phyloP scores from a whole-genome alignment of 2,113 vertebrate species.

The Stigmatopora nigra region DNA sequence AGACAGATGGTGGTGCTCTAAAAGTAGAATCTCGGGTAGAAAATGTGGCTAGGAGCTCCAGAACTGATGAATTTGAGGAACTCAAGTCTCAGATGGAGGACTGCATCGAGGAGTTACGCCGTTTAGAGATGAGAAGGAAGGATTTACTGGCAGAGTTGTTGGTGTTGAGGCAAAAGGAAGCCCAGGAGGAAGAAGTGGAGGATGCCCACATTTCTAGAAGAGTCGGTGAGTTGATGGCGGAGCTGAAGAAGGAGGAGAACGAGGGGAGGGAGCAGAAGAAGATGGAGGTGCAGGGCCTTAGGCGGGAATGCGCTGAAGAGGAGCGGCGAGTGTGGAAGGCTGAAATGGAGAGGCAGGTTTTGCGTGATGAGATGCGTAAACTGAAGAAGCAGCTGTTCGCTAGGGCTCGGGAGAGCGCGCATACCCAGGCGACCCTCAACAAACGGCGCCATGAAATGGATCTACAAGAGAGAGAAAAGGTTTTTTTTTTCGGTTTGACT shows the following conservation, averaged over 20 bases:
- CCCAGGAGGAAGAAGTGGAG: slow-evolving; percentile 65
- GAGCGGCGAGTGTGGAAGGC: slow-evolving; percentile 75
- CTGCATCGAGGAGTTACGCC: slow-evolving; percentile 78
- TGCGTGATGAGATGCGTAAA: slow-evolving; percentile 75
- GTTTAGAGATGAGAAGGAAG: slow-evolving; percentile 74
- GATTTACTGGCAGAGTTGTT: slow-evolving; percentile 76
- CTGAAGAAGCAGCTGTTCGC: slow-evolving; percentile 80
- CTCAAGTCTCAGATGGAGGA: slow-evolving; percentile 54
- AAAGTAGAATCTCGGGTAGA: neutral
- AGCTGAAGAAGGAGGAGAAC: slow-evolving; percentile 72
- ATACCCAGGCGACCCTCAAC: slow-evolving; percentile 77
- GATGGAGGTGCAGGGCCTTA: slow-evolving; percentile 73
- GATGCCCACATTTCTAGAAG: slow-evolving; percentile 56
- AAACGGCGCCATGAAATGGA: slow-evolving; percentile 73
- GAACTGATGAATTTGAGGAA: slow-evolving; percentile 10
- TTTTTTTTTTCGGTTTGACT: slow-evolving; percentile 10
- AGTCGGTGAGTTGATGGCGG: slow-evolving; percentile 56
- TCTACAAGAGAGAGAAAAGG: slow-evolving; percentile 65
- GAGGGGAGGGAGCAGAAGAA: slow-evolving; percentile 76
- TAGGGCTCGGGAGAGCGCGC: slow-evolving; percentile 79
- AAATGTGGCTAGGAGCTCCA: slow-evolving; percentile 19
- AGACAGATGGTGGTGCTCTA: neutral
- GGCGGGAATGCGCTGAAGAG: slow-evolving; percentile 72
- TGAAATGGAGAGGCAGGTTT: slow-evolving; percentile 78
- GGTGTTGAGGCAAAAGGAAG: slow-evolving; percentile 71